Percentiles rank a stretch among this genome's conserved stretches.
These are phyloP conservation scores for Paralvinella palmiformis DNA, from an alignment of 1,140 invertebrate genomes.

Conservation along the genomic window DNA sequence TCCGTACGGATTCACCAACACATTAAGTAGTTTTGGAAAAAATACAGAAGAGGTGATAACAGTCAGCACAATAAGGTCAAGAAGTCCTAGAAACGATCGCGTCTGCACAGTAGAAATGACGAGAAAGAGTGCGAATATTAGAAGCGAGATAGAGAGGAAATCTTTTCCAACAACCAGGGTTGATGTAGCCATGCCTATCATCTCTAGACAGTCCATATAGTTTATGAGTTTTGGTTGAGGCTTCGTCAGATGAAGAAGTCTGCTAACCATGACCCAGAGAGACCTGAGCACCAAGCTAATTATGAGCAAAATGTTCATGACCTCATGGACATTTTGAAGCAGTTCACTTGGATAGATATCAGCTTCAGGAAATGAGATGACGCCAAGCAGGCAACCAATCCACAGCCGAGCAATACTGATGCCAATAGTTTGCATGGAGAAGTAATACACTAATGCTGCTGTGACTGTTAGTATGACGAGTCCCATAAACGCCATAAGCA, in stretches of 20 bases:
- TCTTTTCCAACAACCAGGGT: constrained; percentile 31
- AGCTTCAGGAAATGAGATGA: constrained; percentile 34
- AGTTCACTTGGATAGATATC: constrained; percentile 25
- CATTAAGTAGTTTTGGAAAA: constrained; percentile 24
- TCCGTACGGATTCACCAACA: constrained; percentile 33
- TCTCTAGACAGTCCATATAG: constrained; percentile 30
- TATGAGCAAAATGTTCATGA: constrained; percentile 37
- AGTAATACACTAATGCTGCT: constrained; percentile 38
- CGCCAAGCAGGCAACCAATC: constrained; percentile 41
- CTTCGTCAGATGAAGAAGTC: constrained; percentile 27
- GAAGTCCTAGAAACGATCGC: constrained; percentile 35
- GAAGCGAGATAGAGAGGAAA: constrained; percentile 28
- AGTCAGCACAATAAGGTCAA: constrained; percentile 30
- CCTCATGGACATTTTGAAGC: neutral
- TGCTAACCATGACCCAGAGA: constrained; percentile 34
- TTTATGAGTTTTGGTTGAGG: constrained; percentile 24
- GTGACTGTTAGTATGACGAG: constrained; percentile 39
- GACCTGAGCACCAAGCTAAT: constrained; percentile 32
- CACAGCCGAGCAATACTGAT: constrained; percentile 36
- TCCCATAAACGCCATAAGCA: constrained; percentile 33
- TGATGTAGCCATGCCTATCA: constrained; percentile 37
- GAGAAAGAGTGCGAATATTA: constrained; percentile 32
- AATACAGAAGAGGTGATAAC: constrained; percentile 26
- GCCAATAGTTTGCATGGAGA: constrained; percentile 30
- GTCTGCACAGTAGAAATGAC: constrained; percentile 36